Evolutionary conservation across 2,113 vertebrate genomes (phyloP).

Genomic region (Macrotus californicus): DNA sequence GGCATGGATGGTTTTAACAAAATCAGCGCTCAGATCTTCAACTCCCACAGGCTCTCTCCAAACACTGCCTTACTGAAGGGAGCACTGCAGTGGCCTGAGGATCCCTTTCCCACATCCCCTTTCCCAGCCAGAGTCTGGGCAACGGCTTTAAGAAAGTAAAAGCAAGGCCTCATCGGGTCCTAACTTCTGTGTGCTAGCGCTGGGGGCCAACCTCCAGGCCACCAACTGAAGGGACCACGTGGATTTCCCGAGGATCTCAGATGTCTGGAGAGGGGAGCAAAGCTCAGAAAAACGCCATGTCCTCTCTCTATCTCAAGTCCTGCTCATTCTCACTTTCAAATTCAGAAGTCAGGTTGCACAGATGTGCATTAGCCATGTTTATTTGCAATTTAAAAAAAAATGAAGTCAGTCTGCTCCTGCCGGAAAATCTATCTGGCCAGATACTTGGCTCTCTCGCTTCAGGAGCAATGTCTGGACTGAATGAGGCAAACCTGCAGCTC

Average conservation of each 20-base stretch:
- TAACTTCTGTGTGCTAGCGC: not conserved
- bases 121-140: not conserved
- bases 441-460: not conserved
- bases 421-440: not conserved
- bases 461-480: not conserved
- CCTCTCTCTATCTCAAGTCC: not conserved
- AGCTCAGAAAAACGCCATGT: not conserved
- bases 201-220: not conserved
- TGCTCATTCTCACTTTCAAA: not conserved
- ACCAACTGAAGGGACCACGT: not conserved
- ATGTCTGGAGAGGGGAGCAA: not conserved
- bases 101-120: not conserved
- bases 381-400: not conserved
- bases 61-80: not conserved
- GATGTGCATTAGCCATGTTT: not conserved
- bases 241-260: not conserved
- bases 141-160: not conserved
- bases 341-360: not conserved
- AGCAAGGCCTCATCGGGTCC: not conserved
- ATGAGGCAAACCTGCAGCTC: not conserved
- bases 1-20: not conserved
- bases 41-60: not conserved
- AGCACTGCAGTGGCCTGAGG: fast-evolving
- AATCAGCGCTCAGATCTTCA: not conserved
- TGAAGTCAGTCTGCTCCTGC: not conserved